Evolutionary conservation across 2,888 invertebrate genomes (phyloP), one percentile per base, ranked within the genome.

Genomic region (Antheraea assamensis): DNA sequence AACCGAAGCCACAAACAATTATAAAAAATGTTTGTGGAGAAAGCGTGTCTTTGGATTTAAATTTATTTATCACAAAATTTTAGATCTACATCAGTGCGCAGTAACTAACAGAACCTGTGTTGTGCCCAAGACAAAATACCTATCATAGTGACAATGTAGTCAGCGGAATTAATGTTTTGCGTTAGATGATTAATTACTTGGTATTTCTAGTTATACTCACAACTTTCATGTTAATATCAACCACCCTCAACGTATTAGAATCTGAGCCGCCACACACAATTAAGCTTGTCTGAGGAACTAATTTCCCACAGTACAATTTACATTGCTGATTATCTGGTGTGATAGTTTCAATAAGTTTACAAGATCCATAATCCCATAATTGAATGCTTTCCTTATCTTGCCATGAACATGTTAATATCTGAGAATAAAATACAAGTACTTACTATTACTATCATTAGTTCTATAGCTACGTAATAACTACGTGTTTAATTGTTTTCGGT

Each of bases 331-430:
- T 83, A 81, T 96, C 96, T 1, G 96, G 96, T 74, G 94, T 93
- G 71, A 96, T 89, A 21, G 94, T 95, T 76, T 94, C 92, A 68
- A 96, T 95, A 72, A 96, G 87, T 87, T 95, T 96, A 76, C 96
- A 96, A n/a, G 95, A 95, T 15, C 94, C 95, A 80, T 96, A 97
- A 85, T 96, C 96, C 95, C 96, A 97, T 35, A 96, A 78, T 85
- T 96, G 96, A 75, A 96, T 90, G 66, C 94, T 88, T 78, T 96
- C 93, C 76, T 95, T 93, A 71, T 94, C 95, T 90, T 96, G 96
- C 95, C 96, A 97, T 47, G 96, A 93, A 82, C 96, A 96, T 13
- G 96, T 96, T 73, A 96, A 85, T 79, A 97, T 94, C 96, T 96
- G 68, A 5, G 35, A 68, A 68, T n/a, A 35, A 68, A 15, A 27